These are phyloP conservation scores for Vannuccia rotundouncinata DNA, from an alignment of 2,888 invertebrate species.

Conservation along the genomic window DNA sequence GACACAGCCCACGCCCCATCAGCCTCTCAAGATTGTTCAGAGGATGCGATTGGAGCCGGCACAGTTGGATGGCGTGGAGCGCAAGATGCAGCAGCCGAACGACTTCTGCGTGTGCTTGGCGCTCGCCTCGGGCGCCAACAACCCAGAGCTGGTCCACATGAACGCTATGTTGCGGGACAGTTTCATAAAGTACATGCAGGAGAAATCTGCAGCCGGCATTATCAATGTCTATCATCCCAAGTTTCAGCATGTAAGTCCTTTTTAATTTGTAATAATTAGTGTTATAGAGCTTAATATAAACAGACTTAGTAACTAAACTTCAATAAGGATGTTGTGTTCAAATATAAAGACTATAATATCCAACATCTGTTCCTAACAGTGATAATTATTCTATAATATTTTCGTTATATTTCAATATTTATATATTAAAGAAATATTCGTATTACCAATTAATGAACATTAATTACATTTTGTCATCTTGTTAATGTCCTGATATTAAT, in stretches of 20 bases:
- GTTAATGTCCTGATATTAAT: too few species aligned
- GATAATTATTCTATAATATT: too few species aligned
- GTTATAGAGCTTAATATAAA: too few species aligned
- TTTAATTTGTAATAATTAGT: conserved; percentile 63
- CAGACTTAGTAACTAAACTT: too few species aligned
- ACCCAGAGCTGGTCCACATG: conserved; percentile 78
- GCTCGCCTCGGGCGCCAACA: conserved; percentile 86
- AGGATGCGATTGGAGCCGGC: conserved; percentile 91
- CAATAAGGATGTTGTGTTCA: too few species aligned
- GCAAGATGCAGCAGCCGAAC: conserved; percentile 77
- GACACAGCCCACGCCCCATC: neutral
- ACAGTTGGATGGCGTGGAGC: conserved; percentile 87
- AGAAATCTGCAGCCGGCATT: conserved; percentile 95
- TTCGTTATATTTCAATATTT: too few species aligned
- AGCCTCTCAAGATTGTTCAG: conserved; percentile 75
- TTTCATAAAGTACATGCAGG: conserved; percentile 89
- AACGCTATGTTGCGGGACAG: conserved; percentile 79
- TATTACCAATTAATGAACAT: too few species aligned
- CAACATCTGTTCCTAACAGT: too few species aligned
- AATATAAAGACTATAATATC: too few species aligned
- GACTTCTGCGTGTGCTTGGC: conserved; percentile 94
- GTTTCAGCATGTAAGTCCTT: conserved; percentile 66
- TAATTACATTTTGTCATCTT: too few species aligned
- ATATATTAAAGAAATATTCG: too few species aligned
- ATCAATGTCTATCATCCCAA: conserved; percentile 81